These are phyloP conservation scores for Caenorhabditis afra DNA, from an alignment of 2,888 invertebrate species.

Conservation along the genomic window DNA sequence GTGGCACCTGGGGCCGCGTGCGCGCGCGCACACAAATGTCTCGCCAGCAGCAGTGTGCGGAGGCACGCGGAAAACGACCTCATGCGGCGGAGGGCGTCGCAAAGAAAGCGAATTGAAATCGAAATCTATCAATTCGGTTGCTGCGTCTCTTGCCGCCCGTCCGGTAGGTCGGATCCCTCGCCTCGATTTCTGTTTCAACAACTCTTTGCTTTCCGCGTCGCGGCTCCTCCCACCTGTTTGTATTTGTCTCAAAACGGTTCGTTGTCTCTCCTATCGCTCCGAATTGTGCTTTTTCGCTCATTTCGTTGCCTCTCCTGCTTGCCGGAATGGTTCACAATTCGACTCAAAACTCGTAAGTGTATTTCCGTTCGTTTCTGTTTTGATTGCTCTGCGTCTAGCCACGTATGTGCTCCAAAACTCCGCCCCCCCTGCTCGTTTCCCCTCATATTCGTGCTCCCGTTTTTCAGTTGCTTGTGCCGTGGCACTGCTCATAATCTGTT, in stretches of 20 bases:
- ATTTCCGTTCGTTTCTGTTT: constrained; percentile 4
- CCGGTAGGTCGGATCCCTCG: not conserved
- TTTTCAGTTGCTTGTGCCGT: constrained; percentile 33
- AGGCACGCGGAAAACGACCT: not conserved
- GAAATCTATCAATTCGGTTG: constrained; percentile 19
- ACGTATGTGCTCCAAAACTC: constrained; percentile 20
- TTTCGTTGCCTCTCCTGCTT: not conserved
- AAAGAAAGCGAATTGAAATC: not conserved
- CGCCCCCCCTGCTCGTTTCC: constrained; percentile 24
- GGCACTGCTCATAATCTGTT: constrained; percentile 47
- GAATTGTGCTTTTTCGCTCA: constrained; percentile 13
- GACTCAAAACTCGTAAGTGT: constrained; percentile 3
- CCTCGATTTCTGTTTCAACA: constrained; percentile 29
- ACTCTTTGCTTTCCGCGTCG: constrained; percentile 14
- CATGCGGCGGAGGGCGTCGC: not conserved
- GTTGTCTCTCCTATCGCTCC: constrained; percentile 32
- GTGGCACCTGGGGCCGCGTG: not conserved
- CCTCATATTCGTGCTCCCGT: constrained; percentile 14
- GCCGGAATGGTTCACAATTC: not conserved
- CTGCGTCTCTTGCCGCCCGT: constrained; percentile 10
- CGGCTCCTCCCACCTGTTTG: constrained; percentile 35
- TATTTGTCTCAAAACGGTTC: constrained; percentile 45
- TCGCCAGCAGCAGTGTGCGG: not conserved
- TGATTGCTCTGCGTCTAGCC: constrained; percentile 28
- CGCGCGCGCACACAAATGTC: not conserved